These are phyloP conservation scores for Pyrocoelia pectoralis DNA, from an alignment of 2,888 invertebrate species.

Conservation along the genomic window DNA sequence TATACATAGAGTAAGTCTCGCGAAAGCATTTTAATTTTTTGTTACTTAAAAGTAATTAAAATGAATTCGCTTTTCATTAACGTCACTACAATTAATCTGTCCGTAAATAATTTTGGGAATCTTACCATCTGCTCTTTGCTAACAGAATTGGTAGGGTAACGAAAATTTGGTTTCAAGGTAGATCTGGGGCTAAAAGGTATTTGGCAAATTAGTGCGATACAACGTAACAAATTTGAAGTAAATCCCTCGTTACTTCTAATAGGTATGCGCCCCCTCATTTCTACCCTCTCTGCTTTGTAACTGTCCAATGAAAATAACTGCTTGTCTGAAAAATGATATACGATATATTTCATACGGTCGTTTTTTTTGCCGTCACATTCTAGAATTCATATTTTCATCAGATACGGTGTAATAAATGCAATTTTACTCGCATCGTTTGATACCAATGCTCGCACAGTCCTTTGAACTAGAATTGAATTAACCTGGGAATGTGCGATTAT, in stretches of 20 bases:
- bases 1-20: not conserved
- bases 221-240: slow-evolving; percentile 37
- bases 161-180: slow-evolving; percentile 41
- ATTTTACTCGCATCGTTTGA: not conserved
- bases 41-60: slow-evolving; percentile 3
- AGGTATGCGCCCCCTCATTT: slow-evolving; percentile 29
- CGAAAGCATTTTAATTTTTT: not conserved
- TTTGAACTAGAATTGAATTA: not conserved
- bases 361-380: not conserved
- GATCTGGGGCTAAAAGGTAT: slow-evolving; percentile 37
- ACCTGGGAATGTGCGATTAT: not conserved
- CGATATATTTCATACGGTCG: not conserved
- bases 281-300: slow-evolving; percentile 31
- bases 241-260: slow-evolving; percentile 38
- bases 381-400: not conserved
- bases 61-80: not conserved
- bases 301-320: slow-evolving; percentile 30
- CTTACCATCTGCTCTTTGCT: slow-evolving; percentile 39
- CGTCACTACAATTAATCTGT: not conserved
- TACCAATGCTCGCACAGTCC: not conserved
- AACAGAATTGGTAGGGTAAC: slow-evolving; percentile 39
- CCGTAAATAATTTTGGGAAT: slow-evolving; percentile 39
- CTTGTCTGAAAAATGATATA: slow-evolving; percentile 21
- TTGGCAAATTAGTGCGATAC: slow-evolving; percentile 41
- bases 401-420: not conserved